Evolutionary conservation across 2,888 invertebrate species (phyloP).

Genomic region (Sarcophaga carnaria): DNA sequence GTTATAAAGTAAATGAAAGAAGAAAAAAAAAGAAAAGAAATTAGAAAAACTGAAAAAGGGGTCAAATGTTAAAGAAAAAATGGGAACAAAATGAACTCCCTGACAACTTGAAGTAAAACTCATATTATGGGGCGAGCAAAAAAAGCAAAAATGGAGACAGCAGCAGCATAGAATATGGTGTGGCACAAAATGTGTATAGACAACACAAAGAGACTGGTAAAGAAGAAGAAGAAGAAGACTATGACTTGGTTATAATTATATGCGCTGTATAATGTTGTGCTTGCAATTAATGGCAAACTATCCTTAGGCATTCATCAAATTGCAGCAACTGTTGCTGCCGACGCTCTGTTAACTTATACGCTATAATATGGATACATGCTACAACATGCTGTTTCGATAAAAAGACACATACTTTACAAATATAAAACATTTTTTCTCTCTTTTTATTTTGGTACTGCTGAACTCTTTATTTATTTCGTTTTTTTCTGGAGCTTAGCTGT

Average conservation of each 20-base stretch:
- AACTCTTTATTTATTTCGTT: slow-evolving; percentile 8
- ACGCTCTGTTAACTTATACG: neutral
- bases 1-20: slow-evolving; percentile 13
- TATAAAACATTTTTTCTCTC: slow-evolving; percentile 27
- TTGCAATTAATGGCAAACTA: slow-evolving; percentile 72
- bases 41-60: slow-evolving; percentile 37
- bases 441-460: slow-evolving; percentile 8
- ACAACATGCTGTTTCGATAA: slow-evolving; percentile 40
- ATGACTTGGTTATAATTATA: slow-evolving; percentile 47
- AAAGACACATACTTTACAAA: slow-evolving; percentile 5
- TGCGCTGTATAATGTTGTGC: slow-evolving; percentile 46
- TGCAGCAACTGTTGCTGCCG: slow-evolving; percentile 37
- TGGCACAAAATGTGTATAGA: neutral
- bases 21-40: slow-evolving; percentile 22
- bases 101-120: slow-evolving; percentile 46
- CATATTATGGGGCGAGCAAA: slow-evolving; percentile 43
- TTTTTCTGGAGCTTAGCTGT: slow-evolving; percentile 5
- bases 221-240: neutral
- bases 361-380: slow-evolving; percentile 43
- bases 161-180: slow-evolving; percentile 41
- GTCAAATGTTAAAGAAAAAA: slow-evolving; percentile 47
- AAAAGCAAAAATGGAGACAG: slow-evolving; percentile 15
- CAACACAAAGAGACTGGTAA: no score
- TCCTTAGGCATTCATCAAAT: slow-evolving; percentile 71
- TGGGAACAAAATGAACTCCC: slow-evolving; percentile 12